A percentile compares a stretch with the other conserved stretches of the same genome.
phyloP scores from a whole-genome alignment of 1,140 invertebrate species.

The Carposina sasakii region DNA sequence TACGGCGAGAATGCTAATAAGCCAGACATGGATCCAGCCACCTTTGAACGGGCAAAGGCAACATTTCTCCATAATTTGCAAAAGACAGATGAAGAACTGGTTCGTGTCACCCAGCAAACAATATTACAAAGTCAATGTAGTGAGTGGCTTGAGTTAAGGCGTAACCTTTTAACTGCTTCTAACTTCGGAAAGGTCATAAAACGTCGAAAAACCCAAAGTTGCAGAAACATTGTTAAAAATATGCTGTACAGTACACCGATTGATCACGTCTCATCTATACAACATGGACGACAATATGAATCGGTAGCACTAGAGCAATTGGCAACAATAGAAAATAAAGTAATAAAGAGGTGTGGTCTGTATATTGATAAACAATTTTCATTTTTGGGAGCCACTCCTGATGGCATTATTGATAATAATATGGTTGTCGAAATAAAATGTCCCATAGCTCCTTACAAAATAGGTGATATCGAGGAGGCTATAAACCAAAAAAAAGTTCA shows the following conservation, averaged over 20 bases:
- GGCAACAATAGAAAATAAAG: constrained; percentile 4
- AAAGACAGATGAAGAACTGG: background rate
- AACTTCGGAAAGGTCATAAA: background rate
- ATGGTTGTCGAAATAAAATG: too few species aligned
- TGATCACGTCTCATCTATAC: constrained; percentile 1
- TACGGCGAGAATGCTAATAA: too few species aligned
- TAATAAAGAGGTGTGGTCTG: constrained; percentile 8
- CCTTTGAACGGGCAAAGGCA: background rate
- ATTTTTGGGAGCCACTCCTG: too few species aligned
- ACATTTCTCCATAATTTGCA: background rate
- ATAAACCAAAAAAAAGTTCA: constrained; percentile 8
- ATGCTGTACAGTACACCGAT: background rate
- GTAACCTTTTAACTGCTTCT: background rate
- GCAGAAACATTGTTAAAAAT: background rate
- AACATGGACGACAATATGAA: constrained; percentile 13
- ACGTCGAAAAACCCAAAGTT: background rate
- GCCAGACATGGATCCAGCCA: too few species aligned
- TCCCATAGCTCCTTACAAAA: constrained; percentile 5
- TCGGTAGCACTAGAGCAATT: constrained; percentile 6
- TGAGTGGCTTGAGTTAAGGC: background rate
- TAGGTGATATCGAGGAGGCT: constrained; percentile 10
- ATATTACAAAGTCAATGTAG: background rate
- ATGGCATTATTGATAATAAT: constrained; percentile 4
- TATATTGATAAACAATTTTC: constrained; percentile 5
- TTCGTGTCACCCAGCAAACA: background rate